phyloP scores from a whole-genome alignment of 53 echinoderm and acorn worm species.

The Pentamera pediparva region DNA sequence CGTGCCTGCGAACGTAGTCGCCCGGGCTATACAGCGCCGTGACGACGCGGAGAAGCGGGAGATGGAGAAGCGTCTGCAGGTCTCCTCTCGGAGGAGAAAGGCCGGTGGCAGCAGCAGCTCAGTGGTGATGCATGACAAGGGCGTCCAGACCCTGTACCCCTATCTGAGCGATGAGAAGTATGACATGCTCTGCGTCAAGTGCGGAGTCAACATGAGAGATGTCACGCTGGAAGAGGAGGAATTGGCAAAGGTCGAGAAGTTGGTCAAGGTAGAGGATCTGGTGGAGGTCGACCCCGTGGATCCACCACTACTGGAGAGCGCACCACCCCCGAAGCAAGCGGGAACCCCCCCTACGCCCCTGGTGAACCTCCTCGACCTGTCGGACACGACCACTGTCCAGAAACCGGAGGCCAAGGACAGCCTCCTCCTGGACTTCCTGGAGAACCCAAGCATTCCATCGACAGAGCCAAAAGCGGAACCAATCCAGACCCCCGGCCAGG shows the following conservation, averaged over 20 bases:
- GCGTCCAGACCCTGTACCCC: conserved; percentile 67
- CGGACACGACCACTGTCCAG: conserved; percentile 58
- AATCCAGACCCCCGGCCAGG: conserved; percentile 26
- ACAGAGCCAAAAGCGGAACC: conserved; percentile 29
- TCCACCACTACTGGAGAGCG: too few species aligned
- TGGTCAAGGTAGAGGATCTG: not conserved
- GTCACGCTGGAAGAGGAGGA: conserved; percentile 44
- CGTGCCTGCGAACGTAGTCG: conserved; percentile 87
- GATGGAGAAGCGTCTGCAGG: conserved; percentile 75
- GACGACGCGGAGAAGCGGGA: conserved; percentile 95
- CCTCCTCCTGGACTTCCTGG: conserved; percentile 75
- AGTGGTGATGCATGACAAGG: conserved; percentile 77
- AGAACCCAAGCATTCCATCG: conserved; percentile 36
- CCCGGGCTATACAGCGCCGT: conserved; percentile 83
- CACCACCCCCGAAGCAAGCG: not conserved
- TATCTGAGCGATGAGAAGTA: conserved; percentile 47
- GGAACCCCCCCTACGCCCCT: conserved; percentile 19
- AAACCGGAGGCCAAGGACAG: conserved; percentile 50
- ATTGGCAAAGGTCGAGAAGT: not conserved
- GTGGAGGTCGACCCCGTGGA: not conserved
- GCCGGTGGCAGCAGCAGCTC: conserved; percentile 50
- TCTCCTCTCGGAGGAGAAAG: conserved; percentile 49
- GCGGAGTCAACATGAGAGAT: conserved; percentile 67
- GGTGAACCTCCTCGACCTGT: conserved; percentile 78
- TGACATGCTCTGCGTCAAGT: conserved; percentile 68